Conservation (phyloP, 2,888 invertebrate genomes). For the Microctonus brassicae region DNA sequence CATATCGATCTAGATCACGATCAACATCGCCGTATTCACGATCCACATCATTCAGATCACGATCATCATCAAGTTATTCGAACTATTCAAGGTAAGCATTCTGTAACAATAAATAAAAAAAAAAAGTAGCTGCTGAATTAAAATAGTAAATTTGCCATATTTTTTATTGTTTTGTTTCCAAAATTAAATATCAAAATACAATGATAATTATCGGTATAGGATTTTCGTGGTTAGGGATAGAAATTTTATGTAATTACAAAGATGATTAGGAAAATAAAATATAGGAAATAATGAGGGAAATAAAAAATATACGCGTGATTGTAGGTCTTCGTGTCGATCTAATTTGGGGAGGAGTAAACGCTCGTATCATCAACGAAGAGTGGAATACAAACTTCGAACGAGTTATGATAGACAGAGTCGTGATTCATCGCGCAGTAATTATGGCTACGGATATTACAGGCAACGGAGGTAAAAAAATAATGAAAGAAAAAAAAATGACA, state of each 20-base stretch:
- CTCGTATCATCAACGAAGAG: conserved; percentile 52
- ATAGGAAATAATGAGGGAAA: neutral
- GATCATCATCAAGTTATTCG: conserved; percentile 61
- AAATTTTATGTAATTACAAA: too few relatives aligned
- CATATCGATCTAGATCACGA: conserved; percentile 52
- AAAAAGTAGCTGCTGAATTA: neutral
- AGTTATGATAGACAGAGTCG: conserved; percentile 57
- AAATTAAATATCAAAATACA: neutral
- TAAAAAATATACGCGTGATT: conserved; percentile 46
- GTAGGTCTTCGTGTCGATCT: conserved; percentile 61
- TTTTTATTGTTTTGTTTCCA: neutral
- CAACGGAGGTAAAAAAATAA: conserved; percentile 55
- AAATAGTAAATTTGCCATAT: neutral
- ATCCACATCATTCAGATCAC: conserved; percentile 51
- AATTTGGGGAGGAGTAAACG: conserved; percentile 60
- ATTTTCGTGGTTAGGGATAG: neutral
- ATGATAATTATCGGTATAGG: neutral
- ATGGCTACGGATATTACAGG: conserved; percentile 53
- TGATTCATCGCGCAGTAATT: conserved; percentile 54
- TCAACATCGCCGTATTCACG: conserved; percentile 61
- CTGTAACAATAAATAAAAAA: neutral
- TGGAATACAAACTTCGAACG: conserved; percentile 49
- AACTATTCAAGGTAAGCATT: conserved; percentile 61
- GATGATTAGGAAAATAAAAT: neutral
- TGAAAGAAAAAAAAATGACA: neutral